Evolutionary conservation across 2,113 vertebrate species (phyloP).

Genomic region (Thalassoma bifasciatum): DNA sequence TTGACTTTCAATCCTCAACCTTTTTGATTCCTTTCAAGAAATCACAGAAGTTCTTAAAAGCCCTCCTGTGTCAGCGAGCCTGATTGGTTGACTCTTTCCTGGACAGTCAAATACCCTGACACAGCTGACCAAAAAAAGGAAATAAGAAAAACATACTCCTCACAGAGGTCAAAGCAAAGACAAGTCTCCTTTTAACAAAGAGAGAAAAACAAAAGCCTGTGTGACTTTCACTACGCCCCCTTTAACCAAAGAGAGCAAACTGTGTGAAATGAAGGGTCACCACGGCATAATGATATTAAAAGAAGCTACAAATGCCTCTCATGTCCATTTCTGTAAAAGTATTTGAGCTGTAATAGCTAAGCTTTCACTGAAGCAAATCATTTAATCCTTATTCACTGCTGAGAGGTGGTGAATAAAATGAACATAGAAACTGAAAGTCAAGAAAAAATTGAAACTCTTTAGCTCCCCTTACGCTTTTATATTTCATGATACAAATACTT

Average conservation of each 20-base stretch:
- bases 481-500: constrained; percentile 33
- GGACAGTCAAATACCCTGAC: constrained; percentile 64
- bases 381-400: constrained; percentile 56
- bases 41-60: constrained; percentile 62
- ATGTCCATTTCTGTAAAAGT: constrained; percentile 72
- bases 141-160: constrained; percentile 48
- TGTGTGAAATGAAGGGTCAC: constrained; percentile 67
- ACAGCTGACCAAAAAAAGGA: constrained; percentile 50
- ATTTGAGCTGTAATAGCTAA: constrained; percentile 37
- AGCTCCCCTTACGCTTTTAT: not conserved
- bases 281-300: constrained; percentile 66
- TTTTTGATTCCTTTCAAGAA: constrained; percentile 58
- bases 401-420: constrained; percentile 40
- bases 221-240: constrained; percentile 65
- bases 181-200: constrained; percentile 62
- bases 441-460: constrained; percentile 12
- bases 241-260: constrained; percentile 58
- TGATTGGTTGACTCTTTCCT: constrained; percentile 63
- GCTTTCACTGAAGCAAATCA: constrained; percentile 38
- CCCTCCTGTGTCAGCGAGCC: constrained; percentile 55
- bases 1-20: constrained; percentile 27
- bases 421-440: constrained; percentile 2
- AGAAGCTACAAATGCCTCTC: constrained; percentile 63
- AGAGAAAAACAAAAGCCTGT: constrained; percentile 68
- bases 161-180: constrained; percentile 73